phyloP scores from a whole-genome alignment of 2,113 vertebrate genomes.

The Passer montanus region DNA sequence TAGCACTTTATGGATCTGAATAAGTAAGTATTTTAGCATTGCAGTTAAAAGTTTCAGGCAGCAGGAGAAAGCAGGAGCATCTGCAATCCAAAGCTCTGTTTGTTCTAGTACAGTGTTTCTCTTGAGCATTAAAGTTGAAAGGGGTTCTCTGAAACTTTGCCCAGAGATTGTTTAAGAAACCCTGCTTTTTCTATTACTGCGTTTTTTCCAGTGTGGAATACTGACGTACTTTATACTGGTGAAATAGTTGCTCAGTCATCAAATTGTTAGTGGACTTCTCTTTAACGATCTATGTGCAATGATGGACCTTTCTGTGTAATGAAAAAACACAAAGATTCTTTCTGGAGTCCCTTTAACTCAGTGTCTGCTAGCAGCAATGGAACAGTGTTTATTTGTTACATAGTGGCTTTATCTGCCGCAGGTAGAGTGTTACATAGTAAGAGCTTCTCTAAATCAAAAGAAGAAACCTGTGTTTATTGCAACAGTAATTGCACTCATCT shows the following conservation, averaged over 20 bases:
- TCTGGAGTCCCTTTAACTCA: neutral
- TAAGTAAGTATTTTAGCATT: neutral
- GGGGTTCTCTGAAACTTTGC: neutral
- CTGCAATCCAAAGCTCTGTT: neutral
- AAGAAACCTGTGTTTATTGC: neutral
- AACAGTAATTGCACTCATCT: neutral
- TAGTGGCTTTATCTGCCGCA: neutral
- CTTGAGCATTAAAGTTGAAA: neutral
- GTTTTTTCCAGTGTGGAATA: neutral
- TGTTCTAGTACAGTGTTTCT: neutral
- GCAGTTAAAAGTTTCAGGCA: neutral
- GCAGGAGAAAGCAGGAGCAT: neutral
- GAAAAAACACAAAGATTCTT: neutral
- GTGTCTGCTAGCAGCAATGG: neutral
- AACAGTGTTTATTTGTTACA: neutral
- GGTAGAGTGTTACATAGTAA: neutral
- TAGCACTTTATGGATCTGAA: neutral
- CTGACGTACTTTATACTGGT: neutral
- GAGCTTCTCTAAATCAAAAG: neutral
- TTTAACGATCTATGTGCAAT: neutral
- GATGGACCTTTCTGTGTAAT: neutral
- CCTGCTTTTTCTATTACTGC: neutral
- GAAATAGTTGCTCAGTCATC: neutral
- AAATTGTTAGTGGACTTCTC: neutral
- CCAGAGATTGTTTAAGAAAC: neutral